phyloP scores from a whole-genome alignment of 1,140 invertebrate species.

The Chrysomallon squamiferum region DNA sequence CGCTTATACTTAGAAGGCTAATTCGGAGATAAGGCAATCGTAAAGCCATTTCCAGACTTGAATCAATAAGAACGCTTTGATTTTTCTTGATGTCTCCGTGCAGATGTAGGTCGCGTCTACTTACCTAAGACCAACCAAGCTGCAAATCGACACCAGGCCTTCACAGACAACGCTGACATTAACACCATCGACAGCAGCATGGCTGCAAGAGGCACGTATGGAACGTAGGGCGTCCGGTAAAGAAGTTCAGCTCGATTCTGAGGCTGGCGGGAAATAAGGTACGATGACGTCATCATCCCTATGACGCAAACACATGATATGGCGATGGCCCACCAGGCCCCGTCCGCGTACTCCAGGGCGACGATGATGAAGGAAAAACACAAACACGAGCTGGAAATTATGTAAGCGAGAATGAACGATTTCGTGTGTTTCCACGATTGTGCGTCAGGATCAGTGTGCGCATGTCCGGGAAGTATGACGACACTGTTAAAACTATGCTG shows the following conservation, averaged over 20 bases:
- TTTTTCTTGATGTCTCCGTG: no score
- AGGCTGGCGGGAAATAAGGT: constrained; percentile 52
- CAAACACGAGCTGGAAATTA: constrained; percentile 25
- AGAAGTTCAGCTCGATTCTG: constrained; percentile 45
- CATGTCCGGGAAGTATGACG: constrained; percentile 34
- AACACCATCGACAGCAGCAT: constrained; percentile 56
- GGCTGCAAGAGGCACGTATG: constrained; percentile 51
- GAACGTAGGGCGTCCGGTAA: constrained; percentile 57
- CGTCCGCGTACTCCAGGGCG: constrained; percentile 2
- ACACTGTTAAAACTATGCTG: constrained; percentile 37
- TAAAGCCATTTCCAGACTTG: no score
- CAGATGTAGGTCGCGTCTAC: no score
- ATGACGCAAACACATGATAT: constrained; percentile 37
- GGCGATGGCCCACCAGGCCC: constrained; percentile 58
- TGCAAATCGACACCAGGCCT: constrained; percentile 56
- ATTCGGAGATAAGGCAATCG: no score
- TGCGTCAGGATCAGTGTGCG: constrained; percentile 31
- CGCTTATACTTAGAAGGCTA: no score
- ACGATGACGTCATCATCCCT: constrained; percentile 28
- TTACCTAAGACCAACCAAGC: constrained; percentile 58
- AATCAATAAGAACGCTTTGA: no score
- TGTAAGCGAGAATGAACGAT: constrained; percentile 40
- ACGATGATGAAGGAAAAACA: constrained; percentile 12
- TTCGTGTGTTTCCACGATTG: constrained; percentile 38
- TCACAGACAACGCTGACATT: constrained; percentile 49